A percentile compares a stretch with the other conserved stretches of the same genome.
These are phyloP conservation scores for Macrobrachium rosenbergii DNA, from an alignment of 1,140 invertebrate species.

Conservation along the genomic window DNA sequence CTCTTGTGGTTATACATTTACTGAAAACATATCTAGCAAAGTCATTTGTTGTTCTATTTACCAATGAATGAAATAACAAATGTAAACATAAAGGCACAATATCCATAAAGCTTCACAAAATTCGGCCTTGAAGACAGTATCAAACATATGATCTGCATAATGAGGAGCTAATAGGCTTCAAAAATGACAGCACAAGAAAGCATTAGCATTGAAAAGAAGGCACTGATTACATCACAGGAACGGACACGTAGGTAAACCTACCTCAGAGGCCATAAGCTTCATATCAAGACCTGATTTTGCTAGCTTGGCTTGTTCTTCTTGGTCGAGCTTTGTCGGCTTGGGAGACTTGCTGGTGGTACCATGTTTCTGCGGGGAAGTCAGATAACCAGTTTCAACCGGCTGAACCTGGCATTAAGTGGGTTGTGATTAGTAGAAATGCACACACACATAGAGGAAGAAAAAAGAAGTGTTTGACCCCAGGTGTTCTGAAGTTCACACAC, in stretches of 20 bases:
- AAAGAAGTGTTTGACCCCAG: not conserved
- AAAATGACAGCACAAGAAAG: too few relatives aligned
- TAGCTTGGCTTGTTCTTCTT: conserved; percentile 94
- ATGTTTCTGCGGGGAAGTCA: conserved; percentile 83
- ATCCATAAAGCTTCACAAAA: too few relatives aligned
- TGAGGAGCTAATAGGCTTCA: too few relatives aligned
- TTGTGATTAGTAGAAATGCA: conserved; percentile 23
- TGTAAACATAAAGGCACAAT: too few relatives aligned
- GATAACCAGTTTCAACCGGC: conserved; percentile 56
- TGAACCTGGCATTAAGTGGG: conserved; percentile 49
- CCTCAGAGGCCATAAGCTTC: conserved; percentile 98
- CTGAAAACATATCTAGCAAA: too few relatives aligned
- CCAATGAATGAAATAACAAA: too few relatives aligned
- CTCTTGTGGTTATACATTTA: too few relatives aligned
- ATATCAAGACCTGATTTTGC: conserved; percentile 97
- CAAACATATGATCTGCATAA: too few relatives aligned
- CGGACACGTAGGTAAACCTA: conserved; percentile 74
- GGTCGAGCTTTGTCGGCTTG: conserved; percentile 73
- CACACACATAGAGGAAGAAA: not conserved
- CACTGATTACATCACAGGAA: not conserved
- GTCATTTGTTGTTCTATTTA: too few relatives aligned
- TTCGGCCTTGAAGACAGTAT: too few relatives aligned
- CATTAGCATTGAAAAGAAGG: not conserved
- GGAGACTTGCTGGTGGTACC: conserved; percentile 95
- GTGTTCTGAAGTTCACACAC: not conserved